Evolutionary conservation across 2,113 vertebrate species (phyloP).

Genomic region (Galeopterus variegatus): DNA sequence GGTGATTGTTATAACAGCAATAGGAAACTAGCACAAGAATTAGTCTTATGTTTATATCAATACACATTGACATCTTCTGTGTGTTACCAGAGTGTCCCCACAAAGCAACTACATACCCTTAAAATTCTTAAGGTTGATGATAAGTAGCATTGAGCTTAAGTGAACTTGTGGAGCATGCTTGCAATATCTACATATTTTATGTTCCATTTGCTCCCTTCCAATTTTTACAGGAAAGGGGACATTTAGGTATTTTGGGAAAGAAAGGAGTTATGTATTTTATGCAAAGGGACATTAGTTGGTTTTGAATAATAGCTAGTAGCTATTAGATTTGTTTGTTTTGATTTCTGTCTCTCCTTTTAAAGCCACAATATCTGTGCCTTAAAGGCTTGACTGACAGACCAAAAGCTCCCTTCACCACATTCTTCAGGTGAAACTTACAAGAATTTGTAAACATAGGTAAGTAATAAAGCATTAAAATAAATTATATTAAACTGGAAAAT

Average conservation of each 20-base stretch:
- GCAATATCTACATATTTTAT: not conserved
- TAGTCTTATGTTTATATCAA: not conserved
- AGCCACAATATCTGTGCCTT: not conserved
- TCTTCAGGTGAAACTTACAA: not conserved
- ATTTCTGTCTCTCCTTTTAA: not conserved
- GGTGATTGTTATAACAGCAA: not conserved
- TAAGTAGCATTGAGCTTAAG: not conserved
- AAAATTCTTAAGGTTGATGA: not conserved
- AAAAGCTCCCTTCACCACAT: not conserved
- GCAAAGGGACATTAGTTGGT: not conserved
- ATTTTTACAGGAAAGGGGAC: not conserved
- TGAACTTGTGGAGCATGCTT: not conserved
- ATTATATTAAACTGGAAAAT: not conserved
- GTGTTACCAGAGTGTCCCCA: not conserved
- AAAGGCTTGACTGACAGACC: not conserved
- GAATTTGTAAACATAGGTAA: not conserved
- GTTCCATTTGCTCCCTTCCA: not conserved
- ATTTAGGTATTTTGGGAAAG: not conserved
- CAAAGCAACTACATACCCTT: not conserved
- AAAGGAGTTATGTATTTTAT: not conserved
- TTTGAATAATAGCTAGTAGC: not conserved
- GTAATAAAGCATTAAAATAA: not conserved
- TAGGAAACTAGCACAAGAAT: not conserved
- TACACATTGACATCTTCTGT: not conserved
- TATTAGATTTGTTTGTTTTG: not conserved